phyloP scores from a whole-genome alignment of 2,113 vertebrate genomes.

The Bathybates hornii region DNA sequence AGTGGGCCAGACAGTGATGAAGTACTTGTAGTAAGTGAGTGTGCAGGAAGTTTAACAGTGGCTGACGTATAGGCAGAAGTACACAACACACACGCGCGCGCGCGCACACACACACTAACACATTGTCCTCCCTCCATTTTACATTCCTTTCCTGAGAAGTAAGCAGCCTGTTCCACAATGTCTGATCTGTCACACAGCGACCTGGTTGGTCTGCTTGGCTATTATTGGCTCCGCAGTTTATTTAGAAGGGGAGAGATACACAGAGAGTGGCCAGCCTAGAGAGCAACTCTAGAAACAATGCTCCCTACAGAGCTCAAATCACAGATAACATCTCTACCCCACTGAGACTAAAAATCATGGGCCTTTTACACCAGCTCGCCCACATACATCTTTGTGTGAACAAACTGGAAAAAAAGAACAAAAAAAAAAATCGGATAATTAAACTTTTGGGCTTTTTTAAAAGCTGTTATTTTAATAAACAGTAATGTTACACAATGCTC shows the following conservation, averaged over 20 bases:
- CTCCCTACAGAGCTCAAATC: conserved; percentile 45
- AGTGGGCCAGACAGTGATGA: conserved; percentile 40
- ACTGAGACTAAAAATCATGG: conserved; percentile 41
- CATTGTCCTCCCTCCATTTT: conserved; percentile 32
- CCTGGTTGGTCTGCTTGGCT: conserved; percentile 50
- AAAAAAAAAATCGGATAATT: neutral
- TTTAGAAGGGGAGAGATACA: neutral
- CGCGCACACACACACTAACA: neutral
- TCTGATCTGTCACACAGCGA: conserved; percentile 55
- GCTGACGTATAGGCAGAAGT: conserved; percentile 24
- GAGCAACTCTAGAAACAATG: conserved; percentile 57
- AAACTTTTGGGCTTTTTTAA: neutral
- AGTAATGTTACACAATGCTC: neutral
- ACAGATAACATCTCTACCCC: conserved; percentile 29
- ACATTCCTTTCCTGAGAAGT: conserved; percentile 60
- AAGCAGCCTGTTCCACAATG: conserved; percentile 46
- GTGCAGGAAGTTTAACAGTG: conserved; percentile 30
- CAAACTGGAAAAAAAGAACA: neutral
- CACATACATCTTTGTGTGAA: conserved; percentile 17
- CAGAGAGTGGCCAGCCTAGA: conserved; percentile 12
- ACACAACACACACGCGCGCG: neutral
- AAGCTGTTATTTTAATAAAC: neutral
- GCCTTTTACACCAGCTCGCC: conserved; percentile 35
- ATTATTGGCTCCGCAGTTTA: conserved; percentile 63
- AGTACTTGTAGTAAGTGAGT: conserved; percentile 32